Conservation (phyloP, 2,888 invertebrate species). For the Ichneumoninae sp. region DNA sequence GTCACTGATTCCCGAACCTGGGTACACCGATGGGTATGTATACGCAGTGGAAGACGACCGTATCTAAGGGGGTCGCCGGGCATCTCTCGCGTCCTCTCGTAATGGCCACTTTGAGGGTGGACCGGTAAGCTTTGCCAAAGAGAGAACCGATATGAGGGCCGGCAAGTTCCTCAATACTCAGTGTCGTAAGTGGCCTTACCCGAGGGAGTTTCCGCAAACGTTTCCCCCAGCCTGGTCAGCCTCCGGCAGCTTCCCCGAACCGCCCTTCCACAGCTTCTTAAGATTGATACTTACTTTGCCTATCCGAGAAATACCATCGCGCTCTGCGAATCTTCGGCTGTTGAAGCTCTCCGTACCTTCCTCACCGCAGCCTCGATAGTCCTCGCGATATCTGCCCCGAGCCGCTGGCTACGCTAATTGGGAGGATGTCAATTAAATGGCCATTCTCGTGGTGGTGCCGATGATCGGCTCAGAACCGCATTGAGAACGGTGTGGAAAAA, state of each 20-base stretch:
- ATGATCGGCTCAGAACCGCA: too few relatives aligned
- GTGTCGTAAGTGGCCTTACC: conserved; percentile 79
- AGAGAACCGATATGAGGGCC: conserved; percentile 65
- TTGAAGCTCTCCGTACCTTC: too few relatives aligned
- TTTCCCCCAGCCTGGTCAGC: conserved; percentile 39
- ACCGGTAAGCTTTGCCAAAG: conserved; percentile 79
- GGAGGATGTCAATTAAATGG: too few relatives aligned
- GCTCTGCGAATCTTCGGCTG: too few relatives aligned
- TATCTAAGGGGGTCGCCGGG: conserved; percentile 36
- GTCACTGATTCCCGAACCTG: conserved; percentile 31
- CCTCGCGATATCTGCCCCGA: too few relatives aligned
- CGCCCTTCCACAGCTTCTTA: conserved; percentile 30
- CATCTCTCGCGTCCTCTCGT: conserved; percentile 72
- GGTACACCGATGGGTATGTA: conserved; percentile 35
- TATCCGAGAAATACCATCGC: too few relatives aligned
- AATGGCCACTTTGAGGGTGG: conserved; percentile 83
- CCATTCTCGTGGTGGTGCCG: too few relatives aligned
- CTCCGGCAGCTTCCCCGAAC: conserved; percentile 8
- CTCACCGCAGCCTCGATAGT: too few relatives aligned
- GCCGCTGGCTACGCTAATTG: too few relatives aligned
- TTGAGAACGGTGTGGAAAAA: too few relatives aligned
- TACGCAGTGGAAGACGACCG: conserved; percentile 41
- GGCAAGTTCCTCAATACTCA: conserved; percentile 65
- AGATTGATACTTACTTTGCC: too few relatives aligned
- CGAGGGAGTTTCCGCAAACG: conserved; percentile 71